These are phyloP conservation scores for Chaetophractus vellerosus DNA, from an alignment of 2,797 vertebrate species.

Conservation along the genomic window DNA sequence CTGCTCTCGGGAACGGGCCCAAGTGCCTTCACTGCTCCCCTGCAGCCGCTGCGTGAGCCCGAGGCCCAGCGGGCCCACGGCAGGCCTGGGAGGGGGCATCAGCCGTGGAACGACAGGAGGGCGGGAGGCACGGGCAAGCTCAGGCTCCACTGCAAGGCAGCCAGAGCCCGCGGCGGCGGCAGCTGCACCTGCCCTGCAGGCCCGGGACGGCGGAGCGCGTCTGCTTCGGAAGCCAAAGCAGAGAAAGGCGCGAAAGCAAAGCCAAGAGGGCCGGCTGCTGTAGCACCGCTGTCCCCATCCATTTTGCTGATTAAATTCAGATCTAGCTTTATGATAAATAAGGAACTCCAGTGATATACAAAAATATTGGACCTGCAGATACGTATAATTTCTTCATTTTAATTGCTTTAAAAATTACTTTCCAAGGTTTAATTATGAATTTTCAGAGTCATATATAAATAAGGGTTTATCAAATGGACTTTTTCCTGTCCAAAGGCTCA, in stretches of 20 bases:
- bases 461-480: background rate
- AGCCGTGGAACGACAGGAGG: too few species aligned
- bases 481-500: background rate
- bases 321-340: background rate
- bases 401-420: background rate
- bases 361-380: background rate
- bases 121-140: too few species aligned
- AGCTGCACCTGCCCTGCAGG: background rate
- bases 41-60: fast-evolving
- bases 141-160: background rate
- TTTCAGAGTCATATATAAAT: background rate
- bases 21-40: background rate
- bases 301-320: background rate
- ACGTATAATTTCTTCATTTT: background rate
- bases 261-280: background rate
- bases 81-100: fast-evolving
- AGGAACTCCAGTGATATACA: background rate
- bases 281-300: background rate
- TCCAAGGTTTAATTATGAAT: background rate
- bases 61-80: too few species aligned
- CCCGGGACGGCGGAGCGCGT: fast-evolving
- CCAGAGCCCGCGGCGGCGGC: background rate
- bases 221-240: background rate
- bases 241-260: background rate
- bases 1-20: too few species aligned